Percentiles rank a stretch among this genome's conserved stretches.
phyloP scores from a whole-genome alignment of 2,888 invertebrate genomes.

The Eristalis arbustorum region DNA sequence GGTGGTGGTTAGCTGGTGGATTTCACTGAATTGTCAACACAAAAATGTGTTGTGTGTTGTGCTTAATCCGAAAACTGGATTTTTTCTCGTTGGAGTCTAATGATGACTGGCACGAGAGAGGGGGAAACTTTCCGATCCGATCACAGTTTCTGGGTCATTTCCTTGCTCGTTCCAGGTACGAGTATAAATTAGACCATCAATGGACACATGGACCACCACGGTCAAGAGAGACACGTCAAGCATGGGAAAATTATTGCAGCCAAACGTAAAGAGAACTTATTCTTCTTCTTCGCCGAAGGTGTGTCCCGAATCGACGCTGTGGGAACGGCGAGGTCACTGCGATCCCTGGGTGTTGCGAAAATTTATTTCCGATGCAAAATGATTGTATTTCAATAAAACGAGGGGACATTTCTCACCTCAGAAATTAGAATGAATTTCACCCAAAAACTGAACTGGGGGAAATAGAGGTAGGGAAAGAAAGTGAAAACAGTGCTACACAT shows the following conservation, averaged over 20 bases:
- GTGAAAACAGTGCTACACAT: no score
- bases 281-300: not conserved
- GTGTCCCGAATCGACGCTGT: slow-evolving; percentile 7
- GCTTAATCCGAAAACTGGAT: slow-evolving; percentile 57
- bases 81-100: slow-evolving; percentile 13
- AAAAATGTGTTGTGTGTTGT: not conserved
- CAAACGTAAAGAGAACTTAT: slow-evolving; percentile 20
- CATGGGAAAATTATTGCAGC: slow-evolving; percentile 43
- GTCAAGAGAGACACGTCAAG: slow-evolving; percentile 7
- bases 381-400: slow-evolving; percentile 42
- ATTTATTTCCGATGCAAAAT: slow-evolving; percentile 56
- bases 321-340: slow-evolving; percentile 37
- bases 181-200: slow-evolving; percentile 20
- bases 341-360: slow-evolving; percentile 32
- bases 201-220: not conserved
- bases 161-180: not conserved
- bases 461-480: no score
- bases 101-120: slow-evolving; percentile 32
- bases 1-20: slow-evolving; percentile 33
- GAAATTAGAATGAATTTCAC: slow-evolving; percentile 29
- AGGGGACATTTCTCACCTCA: slow-evolving; percentile 36
- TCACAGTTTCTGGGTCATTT: slow-evolving; percentile 29
- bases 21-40: slow-evolving; percentile 17
- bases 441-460: no score
- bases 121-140: no score